Evolutionary conservation across 2,888 invertebrate species (phyloP), one percentile per base, ranked within the genome.

Genomic region (Chrysodeixis includens): DNA sequence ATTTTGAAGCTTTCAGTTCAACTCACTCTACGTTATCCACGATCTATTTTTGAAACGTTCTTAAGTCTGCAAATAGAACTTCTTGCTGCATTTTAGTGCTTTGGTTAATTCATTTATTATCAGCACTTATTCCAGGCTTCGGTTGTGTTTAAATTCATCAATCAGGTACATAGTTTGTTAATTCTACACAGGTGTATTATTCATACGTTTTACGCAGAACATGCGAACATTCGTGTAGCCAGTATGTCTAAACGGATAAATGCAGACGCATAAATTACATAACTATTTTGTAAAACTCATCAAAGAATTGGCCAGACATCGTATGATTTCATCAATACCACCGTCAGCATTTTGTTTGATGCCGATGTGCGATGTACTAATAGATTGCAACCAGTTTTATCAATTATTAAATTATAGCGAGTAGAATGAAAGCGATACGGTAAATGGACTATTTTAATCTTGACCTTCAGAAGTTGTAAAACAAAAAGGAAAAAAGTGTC

Each of bases 1-100:
- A 87, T 88, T 90, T 86, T 86, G 86, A 85, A 84, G 85, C 83
- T 86, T 86, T 88, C 84, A 84, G 85, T 80, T 82, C 80, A 79
- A 81, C 84, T 83, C 81, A 83, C 86, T 85, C 79, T 74, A 71
- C 75, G 78, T 83, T 84, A 85, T 86, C 87, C 83, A 44, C 56
- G 54, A 61, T 74, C 81, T 86, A 86, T 86, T 82, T 83, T 77
- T 74, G 82, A 74, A 74, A 52, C 65, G 74, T 72, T 76, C 76
- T 73, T 79, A 78, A 69, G 64, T 69, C 73, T 77, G 78, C 61
- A 79, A 79, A 78, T 81, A 78, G 71, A 74, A 74, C 62, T 68
- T 59, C 64, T 66, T 71, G 62, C 53, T 66, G 71, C 65, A 58
- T 66, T 57, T 66, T 68, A 71, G 60, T 69, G 66, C 62, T 69